Percentiles rank a stretch among this genome's conserved stretches.
Evolutionary conservation across 2,888 invertebrate species (phyloP).

Genomic region (Muscina levida): DNA sequence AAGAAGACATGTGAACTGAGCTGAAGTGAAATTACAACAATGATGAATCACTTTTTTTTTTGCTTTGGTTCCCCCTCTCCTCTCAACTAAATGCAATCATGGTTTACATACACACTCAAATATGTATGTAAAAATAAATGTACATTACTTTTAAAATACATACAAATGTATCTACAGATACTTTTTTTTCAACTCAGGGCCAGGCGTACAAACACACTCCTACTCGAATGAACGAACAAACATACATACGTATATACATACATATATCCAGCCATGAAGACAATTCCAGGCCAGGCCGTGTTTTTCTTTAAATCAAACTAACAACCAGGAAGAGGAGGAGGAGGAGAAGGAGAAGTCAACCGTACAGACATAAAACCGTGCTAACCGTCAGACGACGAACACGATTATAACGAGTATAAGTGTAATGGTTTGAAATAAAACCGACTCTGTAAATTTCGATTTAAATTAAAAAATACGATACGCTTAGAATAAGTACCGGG

Average conservation of each 20-base stretch:
- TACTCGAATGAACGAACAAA: neutral
- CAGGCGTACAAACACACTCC: neutral
- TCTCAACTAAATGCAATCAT: too few relatives aligned
- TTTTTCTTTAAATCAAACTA: neutral
- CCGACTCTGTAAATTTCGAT: neutral
- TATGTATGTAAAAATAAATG: too few relatives aligned
- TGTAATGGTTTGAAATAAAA: neutral
- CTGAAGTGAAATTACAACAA: constrained; percentile 62
- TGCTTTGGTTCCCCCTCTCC: too few relatives aligned
- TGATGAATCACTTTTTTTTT: constrained; percentile 64
- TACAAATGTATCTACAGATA: constrained; percentile 12
- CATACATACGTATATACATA: neutral
- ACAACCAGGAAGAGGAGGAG: constrained; percentile 4
- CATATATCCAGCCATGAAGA: neutral
- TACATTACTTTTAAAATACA: too few relatives aligned
- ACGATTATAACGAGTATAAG: neutral
- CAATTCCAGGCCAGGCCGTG: neutral
- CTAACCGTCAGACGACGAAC: neutral
- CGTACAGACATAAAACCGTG: neutral
- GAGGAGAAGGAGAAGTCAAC: neutral
- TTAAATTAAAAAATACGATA: too few relatives aligned
- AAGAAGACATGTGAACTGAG: constrained; percentile 59
- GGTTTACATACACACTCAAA: too few relatives aligned
- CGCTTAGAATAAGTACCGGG: neutral
- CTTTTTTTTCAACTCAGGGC: too few relatives aligned